These are phyloP conservation scores for Lasiurus cinereus DNA, from an alignment of 2,113 vertebrate genomes.

Conservation along the genomic window DNA sequence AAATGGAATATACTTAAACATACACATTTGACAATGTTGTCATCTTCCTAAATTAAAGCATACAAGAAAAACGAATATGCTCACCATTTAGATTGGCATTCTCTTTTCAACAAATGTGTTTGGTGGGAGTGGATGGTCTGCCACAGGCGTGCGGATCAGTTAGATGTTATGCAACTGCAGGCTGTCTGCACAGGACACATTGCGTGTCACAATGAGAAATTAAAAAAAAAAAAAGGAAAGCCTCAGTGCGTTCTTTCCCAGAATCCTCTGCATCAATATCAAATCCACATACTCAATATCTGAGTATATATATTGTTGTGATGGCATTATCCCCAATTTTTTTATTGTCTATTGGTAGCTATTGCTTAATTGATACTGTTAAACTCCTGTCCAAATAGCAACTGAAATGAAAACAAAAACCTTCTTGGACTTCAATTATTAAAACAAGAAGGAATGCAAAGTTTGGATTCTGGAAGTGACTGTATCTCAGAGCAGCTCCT, in stretches of 20 bases:
- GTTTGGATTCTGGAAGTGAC: background rate
- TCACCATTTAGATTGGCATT: background rate
- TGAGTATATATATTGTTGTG: background rate
- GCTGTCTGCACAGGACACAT: background rate
- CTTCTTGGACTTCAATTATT: background rate
- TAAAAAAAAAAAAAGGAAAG: background rate
- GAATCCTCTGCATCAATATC: background rate
- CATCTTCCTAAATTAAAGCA: background rate
- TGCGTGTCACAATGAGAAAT: background rate
- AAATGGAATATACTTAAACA: background rate
- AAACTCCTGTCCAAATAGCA: background rate
- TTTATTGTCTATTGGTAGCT: background rate
- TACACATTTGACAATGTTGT: background rate
- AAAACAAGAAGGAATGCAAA: background rate
- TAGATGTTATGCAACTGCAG: rapidly evolving
- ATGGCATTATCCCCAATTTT: background rate
- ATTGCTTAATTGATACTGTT: background rate
- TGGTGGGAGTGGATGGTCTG: background rate
- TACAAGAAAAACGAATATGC: background rate
- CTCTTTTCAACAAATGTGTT: background rate
- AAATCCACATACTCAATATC: background rate
- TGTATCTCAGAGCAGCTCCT: background rate
- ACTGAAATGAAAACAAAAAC: background rate
- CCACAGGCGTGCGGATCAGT: background rate
- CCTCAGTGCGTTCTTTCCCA: background rate